Base-by-base conservation (phyloP, 1,140 invertebrate species). In the Oedothorax gibbosus region DNA sequence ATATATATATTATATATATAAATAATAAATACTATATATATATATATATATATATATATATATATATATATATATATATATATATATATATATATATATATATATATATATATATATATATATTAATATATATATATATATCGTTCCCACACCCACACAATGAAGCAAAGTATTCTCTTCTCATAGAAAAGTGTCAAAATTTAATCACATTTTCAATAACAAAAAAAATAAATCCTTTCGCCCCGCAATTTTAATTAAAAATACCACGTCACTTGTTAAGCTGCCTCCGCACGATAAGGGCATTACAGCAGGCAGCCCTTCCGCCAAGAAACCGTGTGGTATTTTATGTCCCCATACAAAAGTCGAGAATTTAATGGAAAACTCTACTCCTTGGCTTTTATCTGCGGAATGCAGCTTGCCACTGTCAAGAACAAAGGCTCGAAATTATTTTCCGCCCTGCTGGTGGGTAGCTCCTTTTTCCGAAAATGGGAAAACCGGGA, bases 391-490 rank as follows among this genome's bases (percentile, higher is more conserved):
- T 12, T 57, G 35, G 75, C 78, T 81, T 81, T 81, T 81, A 81
- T 81, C 78, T 81, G 54, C 18, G 62, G 78, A 81, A 71, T 81
- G 78, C 78, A 81, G 78, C 78, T 81, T 65, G 78, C 71, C 51
- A 81, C 65, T 81, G 78, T 81, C 78, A 71, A 81, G 78, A 81
- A 53, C 64, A 54, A 56, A 71, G 54, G 66, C 66, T 54, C 78
- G 78, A 81, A 81, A 81, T 81, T 71, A 81, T 81, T 81, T 81
- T 81, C 66, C 66, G 62, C 78, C 20, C 60, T 53, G 54, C 72
- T 51, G 51, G 21, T 21, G 8, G 64, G 78, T 20, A n/a, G 60
- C n/a, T 56, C 51, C 49, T 54, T 21, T 56, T 64, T 35, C 8
- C 49, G 7, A 71, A 81, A 81, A 69, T 81, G 54, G 78, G 54